Conservation (phyloP, 2,113 vertebrate genomes). For the Solenodon paradoxus region DNA sequence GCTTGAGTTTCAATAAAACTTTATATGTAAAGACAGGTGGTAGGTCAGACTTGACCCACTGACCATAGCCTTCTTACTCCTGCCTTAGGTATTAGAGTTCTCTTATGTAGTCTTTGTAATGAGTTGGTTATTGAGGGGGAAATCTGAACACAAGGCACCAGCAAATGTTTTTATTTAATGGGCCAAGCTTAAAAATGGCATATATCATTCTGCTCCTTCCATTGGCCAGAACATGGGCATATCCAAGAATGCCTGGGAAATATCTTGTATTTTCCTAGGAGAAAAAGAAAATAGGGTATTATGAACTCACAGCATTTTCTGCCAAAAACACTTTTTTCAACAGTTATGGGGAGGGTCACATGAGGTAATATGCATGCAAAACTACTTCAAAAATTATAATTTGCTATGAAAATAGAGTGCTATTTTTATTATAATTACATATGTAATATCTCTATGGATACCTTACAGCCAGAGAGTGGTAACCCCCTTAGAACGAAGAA, state of each 20-base stretch:
- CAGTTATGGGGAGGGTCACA: slow-evolving; percentile 31
- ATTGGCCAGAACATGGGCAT: neutral
- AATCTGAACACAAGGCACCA: neutral
- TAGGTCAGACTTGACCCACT: neutral
- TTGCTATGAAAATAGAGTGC: slow-evolving; percentile 52
- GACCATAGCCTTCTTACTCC: neutral
- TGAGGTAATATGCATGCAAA: slow-evolving; percentile 57
- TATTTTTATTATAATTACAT: slow-evolving; percentile 67
- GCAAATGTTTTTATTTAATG: neutral
- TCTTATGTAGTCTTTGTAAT: neutral
- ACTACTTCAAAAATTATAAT: slow-evolving; percentile 61
- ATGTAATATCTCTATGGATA: slow-evolving; percentile 38
- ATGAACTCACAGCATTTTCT: slow-evolving; percentile 4
- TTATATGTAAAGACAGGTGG: neutral
- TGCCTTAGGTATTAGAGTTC: neutral
- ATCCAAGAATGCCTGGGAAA: neutral
- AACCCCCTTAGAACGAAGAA: slow-evolving; percentile 29
- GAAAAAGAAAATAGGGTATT: slow-evolving; percentile 1
- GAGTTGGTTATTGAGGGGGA: neutral
- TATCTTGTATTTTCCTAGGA: neutral
- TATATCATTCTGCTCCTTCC: neutral
- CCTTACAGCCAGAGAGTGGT: slow-evolving; percentile 44
- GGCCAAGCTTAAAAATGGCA: neutral
- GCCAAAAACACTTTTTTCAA: slow-evolving; percentile 39
- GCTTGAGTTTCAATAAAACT: neutral